Conservation (phyloP, 2,797 vertebrate species). For the Adelosebastes latens region DNA sequence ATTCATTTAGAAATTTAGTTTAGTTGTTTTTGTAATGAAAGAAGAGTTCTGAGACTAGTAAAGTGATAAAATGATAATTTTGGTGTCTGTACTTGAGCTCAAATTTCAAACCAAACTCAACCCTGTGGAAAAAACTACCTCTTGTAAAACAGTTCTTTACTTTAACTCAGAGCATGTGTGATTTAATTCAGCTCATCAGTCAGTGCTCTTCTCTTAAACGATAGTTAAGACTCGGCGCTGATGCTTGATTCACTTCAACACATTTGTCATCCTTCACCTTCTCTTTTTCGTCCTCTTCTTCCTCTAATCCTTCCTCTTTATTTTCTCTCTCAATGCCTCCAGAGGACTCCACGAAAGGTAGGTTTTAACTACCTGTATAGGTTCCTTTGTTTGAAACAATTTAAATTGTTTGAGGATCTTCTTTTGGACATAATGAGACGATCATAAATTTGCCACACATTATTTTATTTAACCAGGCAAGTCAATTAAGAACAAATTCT, state of each 20-base stretch:
- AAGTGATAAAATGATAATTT: not conserved
- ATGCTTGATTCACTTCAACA: not conserved
- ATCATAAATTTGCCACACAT: not conserved
- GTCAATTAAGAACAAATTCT: too few species aligned
- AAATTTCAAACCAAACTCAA: not conserved
- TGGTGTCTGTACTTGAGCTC: not conserved
- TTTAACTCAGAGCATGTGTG: not conserved
- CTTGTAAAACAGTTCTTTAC: not conserved
- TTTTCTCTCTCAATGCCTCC: conserved; percentile 70
- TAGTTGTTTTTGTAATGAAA: not conserved
- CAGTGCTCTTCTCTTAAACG: not conserved
- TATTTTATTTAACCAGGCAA: too few species aligned
- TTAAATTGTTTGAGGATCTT: too few species aligned
- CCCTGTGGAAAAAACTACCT: not conserved
- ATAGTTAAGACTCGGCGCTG: not conserved
- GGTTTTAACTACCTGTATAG: conserved; percentile 16
- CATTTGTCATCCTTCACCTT: not conserved
- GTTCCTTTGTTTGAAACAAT: not conserved
- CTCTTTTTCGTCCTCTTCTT: not conserved
- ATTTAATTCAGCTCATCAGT: not conserved
- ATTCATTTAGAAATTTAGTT: not conserved
- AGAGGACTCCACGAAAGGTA: conserved; percentile 96
- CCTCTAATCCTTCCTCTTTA: not conserved
- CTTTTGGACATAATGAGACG: not conserved
- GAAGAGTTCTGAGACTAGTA: not conserved